These are phyloP conservation scores for Corvus hawaiiensis DNA, from an alignment of 2,113 vertebrate species.

Conservation along the genomic window DNA sequence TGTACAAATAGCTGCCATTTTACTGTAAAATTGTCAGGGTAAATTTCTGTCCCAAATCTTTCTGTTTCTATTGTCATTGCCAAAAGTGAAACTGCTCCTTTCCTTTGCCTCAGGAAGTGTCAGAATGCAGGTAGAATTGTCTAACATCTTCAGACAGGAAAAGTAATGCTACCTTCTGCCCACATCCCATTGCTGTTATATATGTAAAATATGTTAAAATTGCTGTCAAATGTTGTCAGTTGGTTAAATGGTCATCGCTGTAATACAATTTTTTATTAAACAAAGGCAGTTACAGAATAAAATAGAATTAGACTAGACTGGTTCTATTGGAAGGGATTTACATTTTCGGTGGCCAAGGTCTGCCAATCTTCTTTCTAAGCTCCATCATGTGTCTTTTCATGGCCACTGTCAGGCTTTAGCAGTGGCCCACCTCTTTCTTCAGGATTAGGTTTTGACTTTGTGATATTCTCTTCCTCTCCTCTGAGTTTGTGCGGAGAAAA, in stretches of 20 bases:
- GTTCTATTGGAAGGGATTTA: not conserved
- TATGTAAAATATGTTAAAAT: not conserved
- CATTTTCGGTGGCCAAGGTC: not conserved
- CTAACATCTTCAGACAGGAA: not conserved
- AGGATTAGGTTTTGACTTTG: not conserved
- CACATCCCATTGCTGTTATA: not conserved
- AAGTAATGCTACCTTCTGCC: not conserved
- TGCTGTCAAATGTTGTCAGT: not conserved
- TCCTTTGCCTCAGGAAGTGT: not conserved
- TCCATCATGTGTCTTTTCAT: not conserved
- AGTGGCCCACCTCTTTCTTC: not conserved
- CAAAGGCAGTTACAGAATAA: not conserved
- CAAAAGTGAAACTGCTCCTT: not conserved
- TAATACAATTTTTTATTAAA: not conserved
- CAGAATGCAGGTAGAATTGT: not conserved
- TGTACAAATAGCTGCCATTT: not conserved
- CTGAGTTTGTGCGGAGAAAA: not conserved
- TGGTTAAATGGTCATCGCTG: not conserved
- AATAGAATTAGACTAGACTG: not conserved
- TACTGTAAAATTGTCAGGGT: not conserved
- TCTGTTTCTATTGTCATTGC: not conserved
- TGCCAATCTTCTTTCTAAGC: not conserved
- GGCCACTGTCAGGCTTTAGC: not conserved
- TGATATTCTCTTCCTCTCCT: not conserved
- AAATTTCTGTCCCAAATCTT: not conserved